Conservation (phyloP, 2,888 invertebrate genomes). For the Tanypteryx hageni region DNA sequence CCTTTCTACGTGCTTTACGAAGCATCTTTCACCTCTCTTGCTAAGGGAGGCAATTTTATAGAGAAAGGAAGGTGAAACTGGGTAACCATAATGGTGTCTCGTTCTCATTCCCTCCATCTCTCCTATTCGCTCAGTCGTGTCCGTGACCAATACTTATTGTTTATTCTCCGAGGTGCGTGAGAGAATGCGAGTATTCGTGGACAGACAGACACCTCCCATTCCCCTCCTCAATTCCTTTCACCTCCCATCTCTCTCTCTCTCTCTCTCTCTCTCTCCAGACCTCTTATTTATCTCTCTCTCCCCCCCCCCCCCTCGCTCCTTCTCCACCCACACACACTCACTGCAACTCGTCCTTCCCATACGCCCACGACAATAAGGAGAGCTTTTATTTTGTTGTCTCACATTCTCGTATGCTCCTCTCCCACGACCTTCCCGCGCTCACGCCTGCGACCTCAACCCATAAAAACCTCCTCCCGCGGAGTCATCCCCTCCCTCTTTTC, state of each 20-base stretch:
- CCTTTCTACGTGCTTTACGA: neutral
- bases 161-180: neutral
- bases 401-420: neutral
- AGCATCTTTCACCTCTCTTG: neutral
- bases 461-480: constrained; percentile 14
- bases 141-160: constrained; percentile 26
- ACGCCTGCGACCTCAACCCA: constrained; percentile 24
- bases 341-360: neutral
- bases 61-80: neutral
- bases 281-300: neutral
- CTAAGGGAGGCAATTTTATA: neutral
- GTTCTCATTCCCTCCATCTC: neutral
- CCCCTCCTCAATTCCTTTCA: neutral
- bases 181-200: neutral
- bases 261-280: neutral
- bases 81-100: neutral
- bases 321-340: neutral
- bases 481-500: neutral
- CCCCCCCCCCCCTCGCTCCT: neutral
- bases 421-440: constrained; percentile 27
- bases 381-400: constrained; percentile 12
- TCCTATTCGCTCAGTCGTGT: neutral
- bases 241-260: neutral
- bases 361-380: constrained; percentile 19
- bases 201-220: neutral